Conservation (phyloP, 2,888 invertebrate species). For the Ellobium chinense region DNA sequence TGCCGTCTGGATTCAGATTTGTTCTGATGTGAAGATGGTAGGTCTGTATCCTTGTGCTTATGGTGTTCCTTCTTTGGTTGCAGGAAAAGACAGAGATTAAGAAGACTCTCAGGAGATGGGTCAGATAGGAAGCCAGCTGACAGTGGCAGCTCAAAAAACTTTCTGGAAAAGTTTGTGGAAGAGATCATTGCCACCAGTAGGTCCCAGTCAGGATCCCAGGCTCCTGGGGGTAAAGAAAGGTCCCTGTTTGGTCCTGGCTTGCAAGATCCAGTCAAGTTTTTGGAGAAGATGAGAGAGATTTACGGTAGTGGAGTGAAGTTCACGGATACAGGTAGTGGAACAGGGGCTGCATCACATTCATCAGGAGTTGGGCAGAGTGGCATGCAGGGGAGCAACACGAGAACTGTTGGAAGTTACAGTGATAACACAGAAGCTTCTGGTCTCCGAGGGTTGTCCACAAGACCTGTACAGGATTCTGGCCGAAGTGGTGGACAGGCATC, state of each 20-base stretch:
- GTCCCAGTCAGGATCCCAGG: background rate
- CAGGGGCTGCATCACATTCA: background rate
- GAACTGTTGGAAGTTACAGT: background rate
- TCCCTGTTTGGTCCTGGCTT: background rate
- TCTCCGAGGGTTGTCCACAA: too few relatives aligned
- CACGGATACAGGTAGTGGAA: background rate
- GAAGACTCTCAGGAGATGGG: too few relatives aligned
- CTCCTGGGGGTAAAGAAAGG: background rate
- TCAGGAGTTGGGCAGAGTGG: background rate
- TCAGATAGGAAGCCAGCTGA: too few relatives aligned
- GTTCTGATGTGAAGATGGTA: too few relatives aligned
- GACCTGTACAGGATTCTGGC: background rate
- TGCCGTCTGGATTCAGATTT: too few relatives aligned
- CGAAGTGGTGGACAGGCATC: background rate
- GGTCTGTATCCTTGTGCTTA: too few relatives aligned
- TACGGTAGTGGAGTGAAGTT: background rate
- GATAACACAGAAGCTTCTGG: background rate
- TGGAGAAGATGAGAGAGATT: slow-evolving; percentile 2
- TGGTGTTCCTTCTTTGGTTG: too few relatives aligned
- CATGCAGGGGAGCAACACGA: background rate
- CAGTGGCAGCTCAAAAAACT: too few relatives aligned
- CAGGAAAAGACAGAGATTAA: too few relatives aligned
- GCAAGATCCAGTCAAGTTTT: background rate
- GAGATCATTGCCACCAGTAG: too few relatives aligned
- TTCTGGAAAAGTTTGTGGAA: too few relatives aligned